phyloP scores from a whole-genome alignment of 2,113 vertebrate species.

The Centropus unirufus region DNA sequence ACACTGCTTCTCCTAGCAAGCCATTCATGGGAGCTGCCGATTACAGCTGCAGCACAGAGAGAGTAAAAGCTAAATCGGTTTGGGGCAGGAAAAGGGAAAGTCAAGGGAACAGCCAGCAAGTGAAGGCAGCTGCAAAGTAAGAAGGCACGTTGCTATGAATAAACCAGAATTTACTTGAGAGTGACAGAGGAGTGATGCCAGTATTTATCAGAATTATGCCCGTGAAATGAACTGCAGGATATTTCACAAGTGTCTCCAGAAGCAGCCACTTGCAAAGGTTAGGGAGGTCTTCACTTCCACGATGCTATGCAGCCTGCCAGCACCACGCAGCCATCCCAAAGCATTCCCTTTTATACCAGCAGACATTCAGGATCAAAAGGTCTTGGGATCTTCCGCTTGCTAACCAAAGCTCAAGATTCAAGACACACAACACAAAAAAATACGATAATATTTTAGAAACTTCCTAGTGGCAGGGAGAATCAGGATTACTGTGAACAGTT shows the following conservation, averaged over 20 bases:
- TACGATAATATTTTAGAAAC: background rate
- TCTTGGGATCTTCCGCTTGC: background rate
- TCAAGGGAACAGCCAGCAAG: background rate
- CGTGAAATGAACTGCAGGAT: background rate
- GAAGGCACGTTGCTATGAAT: background rate
- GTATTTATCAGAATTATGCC: conserved; percentile 29
- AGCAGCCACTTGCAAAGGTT: background rate
- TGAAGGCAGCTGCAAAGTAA: background rate
- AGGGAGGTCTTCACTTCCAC: background rate
- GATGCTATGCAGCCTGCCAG: background rate
- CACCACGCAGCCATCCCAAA: background rate
- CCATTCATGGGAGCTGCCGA: background rate
- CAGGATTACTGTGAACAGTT: background rate
- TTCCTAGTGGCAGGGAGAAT: background rate
- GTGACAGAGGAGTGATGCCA: conserved; percentile 29
- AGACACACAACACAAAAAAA: background rate
- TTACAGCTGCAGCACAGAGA: background rate
- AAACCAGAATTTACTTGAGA: conserved; percentile 35
- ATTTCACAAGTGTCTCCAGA: background rate
- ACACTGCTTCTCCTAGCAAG: background rate
- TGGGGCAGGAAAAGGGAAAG: conserved; percentile 43
- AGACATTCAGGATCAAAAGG: background rate
- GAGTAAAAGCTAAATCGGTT: background rate
- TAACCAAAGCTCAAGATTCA: background rate
- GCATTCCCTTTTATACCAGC: fast-evolving